Conservation (phyloP, 2,797 vertebrate genomes). For the Alauda arvensis region DNA sequence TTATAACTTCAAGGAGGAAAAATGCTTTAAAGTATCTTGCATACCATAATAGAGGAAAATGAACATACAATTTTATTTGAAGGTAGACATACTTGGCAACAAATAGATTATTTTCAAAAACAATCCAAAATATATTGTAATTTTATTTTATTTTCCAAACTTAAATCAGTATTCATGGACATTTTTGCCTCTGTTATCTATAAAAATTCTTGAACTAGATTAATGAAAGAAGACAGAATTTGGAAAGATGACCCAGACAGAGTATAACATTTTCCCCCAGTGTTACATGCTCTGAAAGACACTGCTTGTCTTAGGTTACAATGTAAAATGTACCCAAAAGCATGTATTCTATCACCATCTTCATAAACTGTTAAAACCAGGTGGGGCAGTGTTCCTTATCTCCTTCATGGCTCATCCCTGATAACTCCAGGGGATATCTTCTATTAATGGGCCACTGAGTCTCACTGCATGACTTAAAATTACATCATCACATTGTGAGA, state of each 20-base stretch:
- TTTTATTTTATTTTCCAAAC: neutral
- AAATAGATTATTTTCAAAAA: neutral
- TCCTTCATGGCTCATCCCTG: neutral
- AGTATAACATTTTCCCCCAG: neutral
- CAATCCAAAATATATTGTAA: neutral
- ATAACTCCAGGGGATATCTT: neutral
- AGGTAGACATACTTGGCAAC: neutral
- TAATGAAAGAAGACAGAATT: neutral
- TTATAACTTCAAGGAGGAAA: neutral
- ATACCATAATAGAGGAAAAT: neutral
- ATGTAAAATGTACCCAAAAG: neutral
- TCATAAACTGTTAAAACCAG: neutral
- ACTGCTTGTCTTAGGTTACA: neutral
- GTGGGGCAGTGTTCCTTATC: neutral
- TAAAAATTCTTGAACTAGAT: neutral
- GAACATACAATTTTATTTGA: neutral
- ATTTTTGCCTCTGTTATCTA: neutral
- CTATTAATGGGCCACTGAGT: neutral
- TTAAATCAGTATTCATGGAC: neutral
- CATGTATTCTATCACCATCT: neutral
- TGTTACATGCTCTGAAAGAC: neutral
- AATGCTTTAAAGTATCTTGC: neutral
- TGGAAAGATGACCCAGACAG: neutral
- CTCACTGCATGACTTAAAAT: neutral
- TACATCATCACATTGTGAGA: neutral